Evolutionary conservation across 2,888 invertebrate genomes (phyloP), one percentile per base, ranked within the genome.

Genomic region (Raillietiella orientalis): DNA sequence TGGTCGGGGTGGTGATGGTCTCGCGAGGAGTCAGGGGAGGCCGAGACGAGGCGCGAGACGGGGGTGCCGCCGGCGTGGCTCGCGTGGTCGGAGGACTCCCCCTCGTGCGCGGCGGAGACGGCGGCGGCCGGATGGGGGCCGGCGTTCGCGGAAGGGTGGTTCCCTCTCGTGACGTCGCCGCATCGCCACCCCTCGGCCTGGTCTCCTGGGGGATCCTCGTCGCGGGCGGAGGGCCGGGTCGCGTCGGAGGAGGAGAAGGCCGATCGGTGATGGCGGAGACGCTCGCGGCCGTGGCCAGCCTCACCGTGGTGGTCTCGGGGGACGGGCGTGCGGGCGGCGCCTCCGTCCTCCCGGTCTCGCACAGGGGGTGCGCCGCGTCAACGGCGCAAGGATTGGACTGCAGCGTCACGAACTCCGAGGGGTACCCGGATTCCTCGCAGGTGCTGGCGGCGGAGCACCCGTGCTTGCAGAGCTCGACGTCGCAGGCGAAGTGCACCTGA

Each of bases 401-500:
- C 22, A 17, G 16, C 16, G 11, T 14, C 10, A 17, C 16, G 13
- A 15, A 14, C 23, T 25, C 24, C 21, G 21, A 21, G 11, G 14
- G 25, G 8, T 27, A 28, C 9, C 28, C 24, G n/a, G 24, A 25
- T 12, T 14, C 21, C 16, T 21, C 21, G 27, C 37, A 37, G 4
- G 27, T 15, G n/a, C n/a, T n/a, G n/a, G n/a, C n/a, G 9, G 24
- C 25, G 11, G 27, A 28, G 29, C 37, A 37, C 5, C 31, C 30
- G 5, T 32, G 33, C 19, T 30, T 34, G 26, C 37, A 37, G 4
- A 37, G 29, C 21, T 36, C 31, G 13, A 36, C 34, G 14, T 36
- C 35, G 21, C 37, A 37, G 2, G 35, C 24, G 11, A 37, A 26
- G 23, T 28, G 34, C 3, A 37, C 34, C 19, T 34, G 33, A 34